Conservation (phyloP, 2,797 vertebrate genomes). For the Lutjanus campechanus region DNA sequence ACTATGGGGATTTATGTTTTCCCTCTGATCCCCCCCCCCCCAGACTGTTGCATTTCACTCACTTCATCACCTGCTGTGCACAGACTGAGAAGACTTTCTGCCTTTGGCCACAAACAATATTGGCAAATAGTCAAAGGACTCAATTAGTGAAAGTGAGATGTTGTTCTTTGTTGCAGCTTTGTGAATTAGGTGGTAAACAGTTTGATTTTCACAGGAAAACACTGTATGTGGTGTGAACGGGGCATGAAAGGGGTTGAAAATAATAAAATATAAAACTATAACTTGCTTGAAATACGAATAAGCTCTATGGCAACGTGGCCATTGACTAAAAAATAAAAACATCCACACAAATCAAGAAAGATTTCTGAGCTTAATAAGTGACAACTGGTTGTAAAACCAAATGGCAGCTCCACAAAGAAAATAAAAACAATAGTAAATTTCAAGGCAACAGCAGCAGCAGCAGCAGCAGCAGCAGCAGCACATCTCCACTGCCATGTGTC, state of each 20-base stretch:
- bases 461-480: no score
- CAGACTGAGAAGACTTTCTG: slow-evolving; percentile 1
- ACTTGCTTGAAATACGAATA: no score
- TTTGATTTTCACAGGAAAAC: not conserved
- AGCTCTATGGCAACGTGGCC: no score
- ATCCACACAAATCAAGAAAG: not conserved
- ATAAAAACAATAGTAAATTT: not conserved
- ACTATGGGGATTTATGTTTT: not conserved
- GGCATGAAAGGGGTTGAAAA: not conserved
- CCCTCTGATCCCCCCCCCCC: not conserved
- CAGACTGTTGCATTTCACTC: slow-evolving; percentile 6
- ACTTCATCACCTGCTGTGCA: slow-evolving; percentile 8
- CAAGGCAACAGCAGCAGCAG: no score
- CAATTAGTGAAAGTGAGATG: slow-evolving; percentile 2
- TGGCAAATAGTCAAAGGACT: slow-evolving; percentile 21
- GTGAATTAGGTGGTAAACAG: not conserved
- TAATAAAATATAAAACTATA: not conserved
- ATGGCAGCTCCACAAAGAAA: not conserved
- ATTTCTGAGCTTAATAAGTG: not conserved
- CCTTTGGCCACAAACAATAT: slow-evolving; percentile 4
- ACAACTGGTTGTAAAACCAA: not conserved
- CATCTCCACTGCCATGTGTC: no score
- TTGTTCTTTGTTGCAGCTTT: not conserved
- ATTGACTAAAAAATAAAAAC: not conserved
- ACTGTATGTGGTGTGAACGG: not conserved